Evolutionary conservation across 2,113 vertebrate genomes (phyloP), one percentile per base, ranked within the genome.

Genomic region (Myocastor coypus): DNA sequence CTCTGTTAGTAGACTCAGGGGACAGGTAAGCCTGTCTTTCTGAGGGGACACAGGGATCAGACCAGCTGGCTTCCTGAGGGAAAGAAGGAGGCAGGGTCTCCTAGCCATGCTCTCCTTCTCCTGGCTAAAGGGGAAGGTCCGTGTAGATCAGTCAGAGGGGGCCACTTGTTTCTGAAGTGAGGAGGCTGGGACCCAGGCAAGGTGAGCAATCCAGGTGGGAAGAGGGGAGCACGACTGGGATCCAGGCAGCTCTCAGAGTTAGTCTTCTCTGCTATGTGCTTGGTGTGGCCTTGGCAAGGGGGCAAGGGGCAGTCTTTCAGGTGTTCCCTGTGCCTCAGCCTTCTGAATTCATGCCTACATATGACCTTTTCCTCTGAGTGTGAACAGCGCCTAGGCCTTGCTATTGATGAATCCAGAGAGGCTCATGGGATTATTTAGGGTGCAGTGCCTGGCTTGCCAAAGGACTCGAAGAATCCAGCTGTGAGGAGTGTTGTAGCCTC

Each of bases 31-130:
- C 13, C 24, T 28, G 2, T 5, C 8, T n/a, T 17, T 55, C 52
- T 20, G 12, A 68, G 37, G 64, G n/a, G 82, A 86, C 28, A 17
- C 22, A 20, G 42, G 28, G 34, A 42, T 19, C 37, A 37, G 50
- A 26, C 19, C 2, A 3, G 5, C 30, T 24, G 3, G 5, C 7
- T n/a, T 66, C 22, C 40, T 1, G 28, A 50, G 12, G 17, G 32
- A 57, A 57, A 57, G 32, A 0, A 3, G 1, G 24, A 46, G 17
- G 22, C 11, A 30, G 37, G 4, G 50, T 34, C 13, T 73, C 24
- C 64, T 7, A 34, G 6, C 19, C 50, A 64, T 0, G 3, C 30
- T 57, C 83, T 28, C 32, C 4, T 3, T 9, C 1, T 9, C 0
- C 17, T 92, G 75, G 66, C 42, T 64, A 63, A 24, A 12, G 12